These are phyloP conservation scores for Labrus mixtus DNA, from an alignment of 2,113 vertebrate genomes.

Conservation along the genomic window DNA sequence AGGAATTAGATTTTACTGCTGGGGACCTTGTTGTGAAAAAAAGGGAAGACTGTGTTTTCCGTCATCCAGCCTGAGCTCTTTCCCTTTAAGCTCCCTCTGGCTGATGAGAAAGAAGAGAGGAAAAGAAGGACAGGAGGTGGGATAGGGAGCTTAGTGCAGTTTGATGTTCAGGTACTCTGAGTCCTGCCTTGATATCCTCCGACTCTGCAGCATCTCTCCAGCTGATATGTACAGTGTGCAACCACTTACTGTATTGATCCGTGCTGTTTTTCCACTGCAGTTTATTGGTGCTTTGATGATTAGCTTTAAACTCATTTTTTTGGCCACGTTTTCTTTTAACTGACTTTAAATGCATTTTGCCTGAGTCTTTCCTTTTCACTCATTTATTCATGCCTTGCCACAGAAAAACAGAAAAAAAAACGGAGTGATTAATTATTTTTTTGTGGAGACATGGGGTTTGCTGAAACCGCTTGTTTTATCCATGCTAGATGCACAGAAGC, in stretches of 20 bases:
- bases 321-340: conserved; percentile 7
- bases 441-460: too few relatives aligned
- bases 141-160: conserved; percentile 48
- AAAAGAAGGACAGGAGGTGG: conserved; percentile 40
- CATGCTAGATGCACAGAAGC: too few relatives aligned
- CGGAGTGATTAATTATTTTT: too few relatives aligned
- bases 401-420: too few relatives aligned
- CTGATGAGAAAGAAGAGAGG: conserved; percentile 52
- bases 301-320: conserved; percentile 13
- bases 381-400: too few relatives aligned
- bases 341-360: not conserved
- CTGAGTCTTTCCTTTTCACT: not conserved
- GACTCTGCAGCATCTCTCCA: conserved; percentile 39
- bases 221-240: conserved; percentile 41
- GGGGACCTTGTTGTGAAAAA: conserved; percentile 45
- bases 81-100: conserved; percentile 62
- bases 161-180: conserved; percentile 63
- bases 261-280: conserved; percentile 17
- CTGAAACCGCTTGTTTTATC: too few relatives aligned
- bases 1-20: conserved; percentile 54
- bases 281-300: conserved; percentile 22
- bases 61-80: conserved; percentile 45
- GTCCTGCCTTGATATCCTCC: conserved; percentile 49
- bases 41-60: conserved; percentile 45
- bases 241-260: conserved; percentile 47